These are phyloP conservation scores for Pristionchus mayeri DNA, from an alignment of 2,888 invertebrate genomes.

Conservation along the genomic window DNA sequence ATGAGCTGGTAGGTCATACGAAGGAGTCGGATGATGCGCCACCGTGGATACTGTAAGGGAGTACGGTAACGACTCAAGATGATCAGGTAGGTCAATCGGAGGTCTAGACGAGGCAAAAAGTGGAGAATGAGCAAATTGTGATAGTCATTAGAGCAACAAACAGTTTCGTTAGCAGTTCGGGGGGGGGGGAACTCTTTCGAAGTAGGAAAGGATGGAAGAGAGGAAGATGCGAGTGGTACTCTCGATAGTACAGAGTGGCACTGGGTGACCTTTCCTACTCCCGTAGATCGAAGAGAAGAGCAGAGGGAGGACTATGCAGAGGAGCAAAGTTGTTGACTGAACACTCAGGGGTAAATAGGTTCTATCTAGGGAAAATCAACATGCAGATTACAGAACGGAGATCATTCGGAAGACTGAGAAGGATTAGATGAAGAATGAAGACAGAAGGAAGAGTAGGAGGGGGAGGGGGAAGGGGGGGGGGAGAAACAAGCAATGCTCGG, in stretches of 20 bases:
- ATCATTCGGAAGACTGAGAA: too few species aligned
- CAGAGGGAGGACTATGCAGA: neutral
- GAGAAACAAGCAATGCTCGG: too few species aligned
- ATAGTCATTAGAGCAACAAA: neutral
- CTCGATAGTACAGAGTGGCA: constrained; percentile 30
- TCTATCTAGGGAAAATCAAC: too few species aligned
- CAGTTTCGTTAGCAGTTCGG: constrained; percentile 15
- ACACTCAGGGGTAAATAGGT: neutral
- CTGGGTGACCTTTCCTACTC: constrained; percentile 15
- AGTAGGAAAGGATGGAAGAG: neutral
- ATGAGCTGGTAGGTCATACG: neutral
- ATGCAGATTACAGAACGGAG: neutral
- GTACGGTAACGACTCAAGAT: neutral
- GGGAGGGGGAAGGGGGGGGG: too few species aligned
- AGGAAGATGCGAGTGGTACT: constrained; percentile 12
- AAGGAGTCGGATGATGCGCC: neutral
- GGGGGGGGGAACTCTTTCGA: neutral
- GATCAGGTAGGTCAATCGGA: neutral
- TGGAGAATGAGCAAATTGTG: neutral
- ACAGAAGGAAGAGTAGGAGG: too few species aligned
- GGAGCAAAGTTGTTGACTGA: neutral
- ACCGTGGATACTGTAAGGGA: constrained; percentile 1
- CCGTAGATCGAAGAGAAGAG: constrained; percentile 28
- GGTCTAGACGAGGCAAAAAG: neutral
- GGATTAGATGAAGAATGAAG: too few species aligned